A percentile compares a stretch with the other conserved stretches of the same genome.
Conservation (phyloP, 2,113 vertebrate species). For the Felis catus region F.catus_Fca126_mat1.0 CM031413.1:103585001-103585500, state of each 20-base stretch:
- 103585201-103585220: background rate
- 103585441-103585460: background rate
- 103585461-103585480: background rate
- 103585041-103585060: background rate
- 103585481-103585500: background rate
- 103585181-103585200: background rate
- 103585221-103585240: background rate
- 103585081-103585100: background rate
- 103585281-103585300: background rate
- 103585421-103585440: background rate
- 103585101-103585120: background rate
- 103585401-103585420: background rate
- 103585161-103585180: background rate
- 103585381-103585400: background rate
- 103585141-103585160: background rate
- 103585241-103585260: background rate
- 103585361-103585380: background rate
- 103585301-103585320: background rate
- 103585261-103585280: background rate
- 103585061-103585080: background rate
- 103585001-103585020: background rate
- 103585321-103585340: background rate
- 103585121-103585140: background rate
- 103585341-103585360: background rate
- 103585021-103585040: background rate